A percentile compares a stretch with the other conserved stretches of the same genome.
Evolutionary conservation across 2,797 vertebrate genomes (phyloP).

Genomic region (Crocidura indochinensis): DNA sequence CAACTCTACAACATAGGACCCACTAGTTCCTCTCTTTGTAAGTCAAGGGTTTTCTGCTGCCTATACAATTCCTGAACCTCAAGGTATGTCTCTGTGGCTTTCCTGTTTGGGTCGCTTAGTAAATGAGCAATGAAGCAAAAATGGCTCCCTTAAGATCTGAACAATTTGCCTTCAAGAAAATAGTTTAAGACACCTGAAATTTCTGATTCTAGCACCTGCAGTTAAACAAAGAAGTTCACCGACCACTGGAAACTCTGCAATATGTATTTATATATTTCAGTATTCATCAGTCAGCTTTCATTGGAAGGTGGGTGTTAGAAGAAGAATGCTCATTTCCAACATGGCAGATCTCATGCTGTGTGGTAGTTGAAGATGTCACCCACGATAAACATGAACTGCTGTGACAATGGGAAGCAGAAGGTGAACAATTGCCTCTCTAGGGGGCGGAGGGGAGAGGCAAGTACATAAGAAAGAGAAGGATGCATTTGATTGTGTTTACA

Average conservation of each 20-base stretch:
- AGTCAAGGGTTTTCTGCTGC: slow-evolving; percentile 55
- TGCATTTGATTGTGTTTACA: slow-evolving; percentile 93
- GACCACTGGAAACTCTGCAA: slow-evolving; percentile 72
- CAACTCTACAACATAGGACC: not conserved
- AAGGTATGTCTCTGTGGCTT: not conserved
- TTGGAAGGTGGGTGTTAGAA: slow-evolving; percentile 80
- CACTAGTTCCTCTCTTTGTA: not conserved
- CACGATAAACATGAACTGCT: slow-evolving; percentile 86
- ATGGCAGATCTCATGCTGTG: slow-evolving; percentile 79
- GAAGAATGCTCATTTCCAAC: slow-evolving; percentile 79
- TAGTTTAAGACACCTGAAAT: slow-evolving; percentile 74
- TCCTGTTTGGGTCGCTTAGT: slow-evolving; percentile 78
- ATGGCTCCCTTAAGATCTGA: slow-evolving; percentile 60
- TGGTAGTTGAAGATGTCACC: slow-evolving; percentile 88
- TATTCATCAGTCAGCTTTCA: slow-evolving; percentile 85
- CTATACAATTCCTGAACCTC: slow-evolving; percentile 41
- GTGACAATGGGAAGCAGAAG: slow-evolving; percentile 86
- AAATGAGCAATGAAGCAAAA: slow-evolving; percentile 79
- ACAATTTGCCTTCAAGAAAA: slow-evolving; percentile 77
- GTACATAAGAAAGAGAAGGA: slow-evolving; percentile 76
- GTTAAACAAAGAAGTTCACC: slow-evolving; percentile 85
- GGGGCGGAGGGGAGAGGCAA: slow-evolving; percentile 12
- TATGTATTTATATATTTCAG: slow-evolving; percentile 82
- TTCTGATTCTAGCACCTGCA: slow-evolving; percentile 77
- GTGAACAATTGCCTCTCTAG: slow-evolving; percentile 86